A percentile compares a stretch with the other conserved stretches of the same genome.
Conservation (phyloP, 1,140 invertebrate genomes). For the Hylyphantes graminicola region DNA sequence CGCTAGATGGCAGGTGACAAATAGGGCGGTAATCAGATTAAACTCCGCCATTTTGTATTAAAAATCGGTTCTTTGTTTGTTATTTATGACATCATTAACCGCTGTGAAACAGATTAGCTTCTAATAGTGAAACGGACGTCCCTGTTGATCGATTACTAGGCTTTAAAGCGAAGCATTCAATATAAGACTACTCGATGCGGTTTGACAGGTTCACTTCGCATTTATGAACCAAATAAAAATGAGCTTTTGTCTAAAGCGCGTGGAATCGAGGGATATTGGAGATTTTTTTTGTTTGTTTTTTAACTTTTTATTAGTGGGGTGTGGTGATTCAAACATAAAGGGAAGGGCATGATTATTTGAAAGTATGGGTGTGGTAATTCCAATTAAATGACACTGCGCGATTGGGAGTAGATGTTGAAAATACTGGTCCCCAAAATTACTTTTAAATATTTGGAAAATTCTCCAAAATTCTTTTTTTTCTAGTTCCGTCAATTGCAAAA, state of each 20-base stretch:
- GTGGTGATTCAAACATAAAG: slow-evolving; percentile 51
- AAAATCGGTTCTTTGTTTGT: slow-evolving; percentile 53
- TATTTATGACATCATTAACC: slow-evolving; percentile 57
- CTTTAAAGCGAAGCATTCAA: slow-evolving; percentile 52
- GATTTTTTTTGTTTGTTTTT: slow-evolving; percentile 25
- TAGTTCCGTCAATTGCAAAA: no score
- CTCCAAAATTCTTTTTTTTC: no score
- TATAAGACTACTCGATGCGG: slow-evolving; percentile 31
- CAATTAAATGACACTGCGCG: slow-evolving; percentile 54
- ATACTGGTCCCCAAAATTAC: neutral
- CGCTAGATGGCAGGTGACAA: slow-evolving; percentile 47
- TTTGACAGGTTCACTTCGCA: slow-evolving; percentile 47
- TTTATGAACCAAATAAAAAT: slow-evolving; percentile 28
- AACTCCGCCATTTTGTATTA: slow-evolving; percentile 40
- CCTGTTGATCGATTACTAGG: slow-evolving; percentile 33
- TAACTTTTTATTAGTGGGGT: slow-evolving; percentile 25
- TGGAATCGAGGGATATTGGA: slow-evolving; percentile 38
- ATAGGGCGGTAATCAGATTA: slow-evolving; percentile 52
- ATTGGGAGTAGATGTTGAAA: slow-evolving; percentile 26
- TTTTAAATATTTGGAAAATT: no score
- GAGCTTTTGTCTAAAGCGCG: slow-evolving; percentile 52
- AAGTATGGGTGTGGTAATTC: slow-evolving; percentile 40
- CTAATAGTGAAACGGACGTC: slow-evolving; percentile 50
- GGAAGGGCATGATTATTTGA: slow-evolving; percentile 44
- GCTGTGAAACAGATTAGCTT: slow-evolving; percentile 42